Conservation (phyloP, 1,140 invertebrate genomes). For the Acromyrmex heyeri region DNA sequence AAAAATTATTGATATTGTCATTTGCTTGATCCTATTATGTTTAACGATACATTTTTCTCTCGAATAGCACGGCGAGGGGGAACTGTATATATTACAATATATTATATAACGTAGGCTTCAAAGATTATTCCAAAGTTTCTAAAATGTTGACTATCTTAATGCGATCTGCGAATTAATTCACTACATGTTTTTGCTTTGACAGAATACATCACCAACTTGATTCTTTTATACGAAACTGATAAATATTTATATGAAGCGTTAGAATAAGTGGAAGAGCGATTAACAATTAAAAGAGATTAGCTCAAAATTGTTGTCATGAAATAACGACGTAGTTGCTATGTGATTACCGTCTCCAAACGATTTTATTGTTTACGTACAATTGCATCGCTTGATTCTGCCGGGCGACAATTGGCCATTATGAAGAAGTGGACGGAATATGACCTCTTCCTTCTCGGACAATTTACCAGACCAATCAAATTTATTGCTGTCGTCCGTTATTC, state of each 20-base stretch:
- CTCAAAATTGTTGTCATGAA: background rate
- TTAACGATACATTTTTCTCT: background rate
- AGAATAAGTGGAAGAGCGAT: background rate
- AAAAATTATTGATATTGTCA: constrained; percentile 13
- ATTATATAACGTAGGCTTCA: background rate
- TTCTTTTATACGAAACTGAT: background rate
- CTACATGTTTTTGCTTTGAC: too few relatives aligned
- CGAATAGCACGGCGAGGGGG: constrained; percentile 43
- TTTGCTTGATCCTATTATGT: background rate
- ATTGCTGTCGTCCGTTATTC: constrained; percentile 82
- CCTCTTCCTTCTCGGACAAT: constrained; percentile 80
- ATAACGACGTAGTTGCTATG: background rate
- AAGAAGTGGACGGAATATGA: constrained; percentile 76
- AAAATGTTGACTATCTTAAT: constrained; percentile 17
- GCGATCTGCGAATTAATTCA: background rate
- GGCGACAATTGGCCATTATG: constrained; percentile 82
- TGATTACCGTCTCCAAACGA: constrained; percentile 47
- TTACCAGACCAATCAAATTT: constrained; percentile 82
- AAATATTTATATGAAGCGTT: constrained; percentile 29
- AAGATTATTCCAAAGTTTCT: background rate
- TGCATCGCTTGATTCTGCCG: constrained; percentile 73
- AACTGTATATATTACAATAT: background rate
- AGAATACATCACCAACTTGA: background rate
- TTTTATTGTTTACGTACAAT: constrained; percentile 81
- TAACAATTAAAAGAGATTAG: background rate